Percentiles rank a stretch among this genome's conserved stretches.
Conservation (phyloP, 2,888 invertebrate genomes). For the Leucania comma region DNA sequence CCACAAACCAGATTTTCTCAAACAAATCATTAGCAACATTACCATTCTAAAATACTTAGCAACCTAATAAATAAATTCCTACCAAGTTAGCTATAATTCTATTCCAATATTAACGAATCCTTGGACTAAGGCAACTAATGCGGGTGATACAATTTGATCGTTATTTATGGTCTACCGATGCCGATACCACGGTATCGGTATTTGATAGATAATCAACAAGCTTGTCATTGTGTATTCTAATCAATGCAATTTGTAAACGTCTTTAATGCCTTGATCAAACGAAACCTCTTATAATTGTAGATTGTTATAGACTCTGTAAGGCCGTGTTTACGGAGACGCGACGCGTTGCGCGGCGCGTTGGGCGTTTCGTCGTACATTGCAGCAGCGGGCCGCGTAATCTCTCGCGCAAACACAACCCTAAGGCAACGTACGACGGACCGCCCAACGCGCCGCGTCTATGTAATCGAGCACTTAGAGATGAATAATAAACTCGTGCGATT, state of each 20-base stretch:
- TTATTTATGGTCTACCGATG: slow-evolving; percentile 21
- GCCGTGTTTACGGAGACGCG: no score
- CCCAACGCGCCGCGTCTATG: no score
- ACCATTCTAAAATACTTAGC: slow-evolving; percentile 35
- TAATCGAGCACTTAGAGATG: no score
- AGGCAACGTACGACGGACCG: no score
- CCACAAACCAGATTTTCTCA: slow-evolving; percentile 4
- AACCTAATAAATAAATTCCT: slow-evolving; percentile 21
- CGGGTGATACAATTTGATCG: slow-evolving; percentile 31
- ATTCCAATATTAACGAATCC: slow-evolving; percentile 31
- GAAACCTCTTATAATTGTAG: not conserved
- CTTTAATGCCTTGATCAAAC: not conserved
- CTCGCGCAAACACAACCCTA: no score
- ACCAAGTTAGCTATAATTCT: not conserved
- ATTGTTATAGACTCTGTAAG: not conserved
- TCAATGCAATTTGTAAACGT: not conserved
- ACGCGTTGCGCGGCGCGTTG: no score
- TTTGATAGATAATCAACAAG: not conserved
- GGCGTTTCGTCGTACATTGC: no score
- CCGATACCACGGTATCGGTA: slow-evolving; percentile 22
- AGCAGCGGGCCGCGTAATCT: no score
- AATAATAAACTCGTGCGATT: no score
- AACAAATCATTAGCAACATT: slow-evolving; percentile 1
- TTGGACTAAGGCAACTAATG: slow-evolving; percentile 10
- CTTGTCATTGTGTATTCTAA: not conserved